These are phyloP conservation scores for Tachina fera DNA, from an alignment of 2,888 invertebrate species.

Conservation along the genomic window DNA sequence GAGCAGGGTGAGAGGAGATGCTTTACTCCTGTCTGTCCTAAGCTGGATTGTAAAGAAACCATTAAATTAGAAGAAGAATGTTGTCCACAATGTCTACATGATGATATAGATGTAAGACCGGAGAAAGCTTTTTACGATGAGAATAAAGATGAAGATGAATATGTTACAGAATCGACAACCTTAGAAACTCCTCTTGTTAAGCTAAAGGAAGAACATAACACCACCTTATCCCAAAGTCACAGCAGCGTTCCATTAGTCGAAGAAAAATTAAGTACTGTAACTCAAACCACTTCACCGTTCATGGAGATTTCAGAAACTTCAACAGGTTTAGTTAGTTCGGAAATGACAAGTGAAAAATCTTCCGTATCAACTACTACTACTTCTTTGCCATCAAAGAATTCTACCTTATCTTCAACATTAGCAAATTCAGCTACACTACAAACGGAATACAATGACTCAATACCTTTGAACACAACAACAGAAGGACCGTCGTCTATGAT, in stretches of 20 bases:
- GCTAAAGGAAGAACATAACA: neutral
- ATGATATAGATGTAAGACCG: slow-evolving; percentile 14
- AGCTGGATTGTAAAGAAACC: slow-evolving; percentile 75
- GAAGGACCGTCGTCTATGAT: neutral
- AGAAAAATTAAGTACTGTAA: neutral
- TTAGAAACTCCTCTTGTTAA: neutral
- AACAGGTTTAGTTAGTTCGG: neutral
- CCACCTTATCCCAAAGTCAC: neutral
- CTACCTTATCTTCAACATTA: neutral
- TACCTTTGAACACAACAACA: neutral
- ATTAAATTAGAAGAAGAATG: slow-evolving; percentile 75
- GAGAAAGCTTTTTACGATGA: slow-evolving; percentile 16
- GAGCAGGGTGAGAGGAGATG: slow-evolving; percentile 75
- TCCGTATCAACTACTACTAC: neutral
- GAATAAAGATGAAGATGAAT: neutral
- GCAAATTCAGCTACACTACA: neutral
- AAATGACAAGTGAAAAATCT: neutral
- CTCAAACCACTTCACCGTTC: neutral
- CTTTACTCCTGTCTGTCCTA: slow-evolving; percentile 73
- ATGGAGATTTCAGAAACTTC: neutral
- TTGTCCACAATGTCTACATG: slow-evolving; percentile 77
- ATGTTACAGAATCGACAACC: neutral
- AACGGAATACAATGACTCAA: neutral
- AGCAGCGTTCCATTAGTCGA: neutral
- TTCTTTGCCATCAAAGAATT: neutral